These are phyloP conservation scores for Pseudotriccus pelzelni DNA, from an alignment of 2,797 vertebrate genomes.

Conservation along the genomic window DNA sequence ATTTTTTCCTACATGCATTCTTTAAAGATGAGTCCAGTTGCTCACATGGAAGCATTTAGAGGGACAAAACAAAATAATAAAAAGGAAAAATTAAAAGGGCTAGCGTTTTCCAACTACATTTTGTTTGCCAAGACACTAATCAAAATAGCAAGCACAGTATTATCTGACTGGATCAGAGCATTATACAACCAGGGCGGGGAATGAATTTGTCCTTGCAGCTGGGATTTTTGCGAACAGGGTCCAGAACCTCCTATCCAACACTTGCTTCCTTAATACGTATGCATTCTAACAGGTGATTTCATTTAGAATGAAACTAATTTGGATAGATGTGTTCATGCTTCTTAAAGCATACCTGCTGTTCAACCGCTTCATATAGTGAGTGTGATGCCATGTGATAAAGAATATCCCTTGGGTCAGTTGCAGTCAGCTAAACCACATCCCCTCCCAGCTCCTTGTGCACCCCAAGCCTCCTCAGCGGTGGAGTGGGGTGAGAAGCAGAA, in stretches of 20 bases:
- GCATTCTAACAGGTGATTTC: not conserved
- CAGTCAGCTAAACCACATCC: not conserved
- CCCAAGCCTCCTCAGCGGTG: not conserved
- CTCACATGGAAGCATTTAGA: conserved; percentile 48
- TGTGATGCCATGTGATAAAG: not conserved
- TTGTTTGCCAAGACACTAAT: not conserved
- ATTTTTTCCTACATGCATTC: not conserved
- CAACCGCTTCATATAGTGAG: not conserved
- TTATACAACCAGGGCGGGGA: not conserved
- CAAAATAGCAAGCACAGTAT: not conserved
- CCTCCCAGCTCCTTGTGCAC: not conserved
- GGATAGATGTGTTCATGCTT: not conserved
- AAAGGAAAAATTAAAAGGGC: not conserved
- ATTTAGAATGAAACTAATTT: not conserved
- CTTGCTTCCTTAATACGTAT: accelerated
- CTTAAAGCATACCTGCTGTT: not conserved
- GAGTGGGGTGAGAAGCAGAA: not conserved
- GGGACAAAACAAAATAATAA: not conserved
- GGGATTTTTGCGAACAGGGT: not conserved
- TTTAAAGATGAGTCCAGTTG: conserved; percentile 35
- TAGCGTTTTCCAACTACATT: not conserved
- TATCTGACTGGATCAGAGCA: not conserved
- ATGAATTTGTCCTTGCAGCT: not conserved
- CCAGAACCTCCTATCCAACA: not conserved
- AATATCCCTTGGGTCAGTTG: not conserved